phyloP scores from a whole-genome alignment of 2,888 invertebrate genomes.

The Girardia tigrina region DNA sequence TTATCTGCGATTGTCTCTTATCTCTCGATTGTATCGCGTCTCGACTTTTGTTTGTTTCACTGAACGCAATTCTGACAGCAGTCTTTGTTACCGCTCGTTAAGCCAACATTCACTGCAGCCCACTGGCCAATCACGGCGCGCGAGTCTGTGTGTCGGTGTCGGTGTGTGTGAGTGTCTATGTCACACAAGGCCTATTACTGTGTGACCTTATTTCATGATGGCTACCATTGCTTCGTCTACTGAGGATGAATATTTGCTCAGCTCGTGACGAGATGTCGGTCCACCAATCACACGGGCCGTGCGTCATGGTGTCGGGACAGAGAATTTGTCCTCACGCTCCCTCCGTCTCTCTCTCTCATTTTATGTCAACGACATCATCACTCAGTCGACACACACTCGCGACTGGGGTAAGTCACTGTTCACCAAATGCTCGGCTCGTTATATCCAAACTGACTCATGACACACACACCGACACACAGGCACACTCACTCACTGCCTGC shows the following conservation, averaged over 20 bases:
- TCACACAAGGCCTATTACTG: constrained; percentile 16
- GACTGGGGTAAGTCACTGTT: neutral
- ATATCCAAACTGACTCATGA: neutral
- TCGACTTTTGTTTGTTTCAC: neutral
- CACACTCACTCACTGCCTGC: neutral
- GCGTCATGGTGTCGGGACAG: constrained; percentile 1
- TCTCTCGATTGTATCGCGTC: too few relatives aligned
- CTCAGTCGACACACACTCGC: neutral
- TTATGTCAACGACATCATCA: neutral
- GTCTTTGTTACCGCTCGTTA: neutral
- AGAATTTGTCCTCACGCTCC: constrained; percentile 7
- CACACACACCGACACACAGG: neutral
- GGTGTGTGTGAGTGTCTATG: too few relatives aligned
- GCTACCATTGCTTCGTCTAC: constrained; percentile 17
- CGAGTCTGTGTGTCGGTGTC: too few relatives aligned
- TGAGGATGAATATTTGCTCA: constrained; percentile 23
- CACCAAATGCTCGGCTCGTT: neutral
- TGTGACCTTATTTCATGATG: constrained; percentile 21
- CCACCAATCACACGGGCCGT: neutral
- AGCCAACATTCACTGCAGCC: neutral
- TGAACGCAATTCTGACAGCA: constrained; percentile 12
- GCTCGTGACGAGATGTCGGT: neutral
- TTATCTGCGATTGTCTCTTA: constrained; percentile 7
- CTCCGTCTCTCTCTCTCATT: neutral
- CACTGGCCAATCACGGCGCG: too few relatives aligned